Evolutionary conservation across 2,797 vertebrate genomes (phyloP).

Genomic region (Takifugu ocellatus): DNA sequence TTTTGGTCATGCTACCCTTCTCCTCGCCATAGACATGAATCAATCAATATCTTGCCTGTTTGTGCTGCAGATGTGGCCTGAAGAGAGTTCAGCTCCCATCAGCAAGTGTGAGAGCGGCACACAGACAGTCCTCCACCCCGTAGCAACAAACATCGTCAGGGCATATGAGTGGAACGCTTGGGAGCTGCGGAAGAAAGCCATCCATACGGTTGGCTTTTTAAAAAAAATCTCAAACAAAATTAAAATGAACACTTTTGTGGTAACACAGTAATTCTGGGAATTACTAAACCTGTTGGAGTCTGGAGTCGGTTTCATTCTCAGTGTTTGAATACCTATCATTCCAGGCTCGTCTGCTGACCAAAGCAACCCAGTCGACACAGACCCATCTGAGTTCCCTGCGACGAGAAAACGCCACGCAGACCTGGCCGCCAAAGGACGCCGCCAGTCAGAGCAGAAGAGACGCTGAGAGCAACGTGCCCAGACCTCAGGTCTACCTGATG

Average conservation of each 20-base stretch:
- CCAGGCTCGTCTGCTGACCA: slow-evolving; percentile 84
- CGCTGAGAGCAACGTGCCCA: slow-evolving; percentile 70
- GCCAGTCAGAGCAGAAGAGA: slow-evolving; percentile 79
- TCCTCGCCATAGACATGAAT: no score
- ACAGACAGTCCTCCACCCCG: slow-evolving; percentile 88
- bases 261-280: no score
- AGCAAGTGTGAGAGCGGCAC: slow-evolving; percentile 77
- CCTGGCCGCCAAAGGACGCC: slow-evolving; percentile 72
- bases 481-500: slow-evolving; percentile 79
- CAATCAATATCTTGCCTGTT: background rate
- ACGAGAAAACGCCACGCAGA: slow-evolving; percentile 84
- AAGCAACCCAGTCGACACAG: slow-evolving; percentile 81
- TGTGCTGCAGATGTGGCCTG: slow-evolving; percentile 64
- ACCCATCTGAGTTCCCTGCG: slow-evolving; percentile 88
- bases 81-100: slow-evolving; percentile 53
- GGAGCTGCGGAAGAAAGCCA: slow-evolving; percentile 88
- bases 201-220: slow-evolving; percentile 34
- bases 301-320: background rate
- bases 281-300: no score
- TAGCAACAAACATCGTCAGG: slow-evolving; percentile 80
- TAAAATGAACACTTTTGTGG: no score
- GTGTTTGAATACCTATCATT: slow-evolving; percentile 6
- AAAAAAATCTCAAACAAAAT: no score
- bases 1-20: background rate
- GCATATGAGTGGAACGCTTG: slow-evolving; percentile 96